Evolutionary conservation across 2,888 invertebrate species (phyloP).

Genomic region (Acrobasis suavella): DNA sequence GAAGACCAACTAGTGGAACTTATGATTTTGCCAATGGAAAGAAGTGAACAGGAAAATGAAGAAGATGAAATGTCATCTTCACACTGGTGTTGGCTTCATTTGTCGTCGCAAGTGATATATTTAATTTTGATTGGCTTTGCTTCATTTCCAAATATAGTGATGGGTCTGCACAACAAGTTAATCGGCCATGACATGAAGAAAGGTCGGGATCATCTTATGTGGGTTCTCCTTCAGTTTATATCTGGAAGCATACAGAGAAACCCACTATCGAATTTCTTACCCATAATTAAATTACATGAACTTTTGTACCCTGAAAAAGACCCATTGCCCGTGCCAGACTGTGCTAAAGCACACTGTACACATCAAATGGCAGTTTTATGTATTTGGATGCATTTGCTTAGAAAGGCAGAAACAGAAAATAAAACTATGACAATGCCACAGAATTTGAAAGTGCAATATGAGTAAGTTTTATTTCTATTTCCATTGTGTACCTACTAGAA

Average conservation of each 20-base stretch:
- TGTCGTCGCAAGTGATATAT: slow-evolving; percentile 96
- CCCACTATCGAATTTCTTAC: slow-evolving; percentile 92
- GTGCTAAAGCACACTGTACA: slow-evolving; percentile 91
- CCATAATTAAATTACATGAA: slow-evolving; percentile 95
- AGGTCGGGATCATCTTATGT: slow-evolving; percentile 99
- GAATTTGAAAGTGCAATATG: slow-evolving; percentile 91
- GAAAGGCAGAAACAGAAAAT: slow-evolving; percentile 95
- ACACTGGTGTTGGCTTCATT: slow-evolving; percentile 95
- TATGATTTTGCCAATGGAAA: slow-evolving; percentile 95
- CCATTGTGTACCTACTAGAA: not conserved
- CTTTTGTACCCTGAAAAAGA: slow-evolving; percentile 96
- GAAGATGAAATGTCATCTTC: slow-evolving; percentile 84
- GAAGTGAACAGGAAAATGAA: slow-evolving; percentile 87
- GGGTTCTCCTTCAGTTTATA: slow-evolving; percentile 98
- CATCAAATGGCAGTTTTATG: slow-evolving; percentile 97
- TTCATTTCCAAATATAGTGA: slow-evolving; percentile 95
- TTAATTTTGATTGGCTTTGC: slow-evolving; percentile 97
- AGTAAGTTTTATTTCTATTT: slow-evolving; percentile 78
- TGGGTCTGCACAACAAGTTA: slow-evolving; percentile 92
- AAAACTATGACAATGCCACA: slow-evolving; percentile 91
- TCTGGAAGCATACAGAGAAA: slow-evolving; percentile 98
- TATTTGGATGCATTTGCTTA: slow-evolving; percentile 97
- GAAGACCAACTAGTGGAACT: slow-evolving; percentile 97
- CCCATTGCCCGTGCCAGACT: slow-evolving; percentile 94
- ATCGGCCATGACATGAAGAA: slow-evolving; percentile 91